Conservation (phyloP, 2,797 vertebrate genomes). For the Paedocypris micromegethes region DNA sequence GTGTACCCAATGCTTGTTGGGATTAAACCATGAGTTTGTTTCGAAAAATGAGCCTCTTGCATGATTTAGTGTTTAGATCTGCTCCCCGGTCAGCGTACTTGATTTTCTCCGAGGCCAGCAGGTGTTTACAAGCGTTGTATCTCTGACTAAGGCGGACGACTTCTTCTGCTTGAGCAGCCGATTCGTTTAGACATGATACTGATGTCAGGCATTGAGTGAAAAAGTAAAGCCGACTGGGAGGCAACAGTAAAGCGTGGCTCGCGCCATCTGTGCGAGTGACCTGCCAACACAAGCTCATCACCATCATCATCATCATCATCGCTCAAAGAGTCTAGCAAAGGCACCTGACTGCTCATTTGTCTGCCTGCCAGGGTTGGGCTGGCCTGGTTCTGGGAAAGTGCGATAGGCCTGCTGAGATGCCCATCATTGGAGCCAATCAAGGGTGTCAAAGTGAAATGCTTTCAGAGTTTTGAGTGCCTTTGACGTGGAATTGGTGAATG, state of each 20-base stretch:
- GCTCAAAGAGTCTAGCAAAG: conserved; percentile 56
- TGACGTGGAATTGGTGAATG: background rate
- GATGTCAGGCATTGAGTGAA: conserved; percentile 53
- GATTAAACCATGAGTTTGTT: background rate
- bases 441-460: conserved; percentile 8
- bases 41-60: background rate
- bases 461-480: conserved; percentile 1
- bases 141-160: conserved; percentile 23
- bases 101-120: conserved; percentile 15
- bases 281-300: conserved; percentile 64
- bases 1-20: no score
- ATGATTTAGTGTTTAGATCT: background rate
- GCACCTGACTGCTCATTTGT: conserved; percentile 63
- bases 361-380: conserved; percentile 58
- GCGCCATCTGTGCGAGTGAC: conserved; percentile 70
- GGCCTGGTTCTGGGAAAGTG: conserved; percentile 11
- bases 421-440: conserved; percentile 31
- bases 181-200: conserved; percentile 53
- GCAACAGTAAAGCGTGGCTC: conserved; percentile 55
- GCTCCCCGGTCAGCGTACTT: background rate
- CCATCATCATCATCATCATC: conserved; percentile 58
- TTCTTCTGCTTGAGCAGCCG: conserved; percentile 46
- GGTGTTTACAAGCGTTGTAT: conserved; percentile 18
- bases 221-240: conserved; percentile 52
- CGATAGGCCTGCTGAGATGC: conserved; percentile 39